Percentiles rank a stretch among this genome's conserved stretches.
Evolutionary conservation across 2,797 vertebrate species (phyloP).

Genomic region (Dendrocincla fuliginosa): DNA sequence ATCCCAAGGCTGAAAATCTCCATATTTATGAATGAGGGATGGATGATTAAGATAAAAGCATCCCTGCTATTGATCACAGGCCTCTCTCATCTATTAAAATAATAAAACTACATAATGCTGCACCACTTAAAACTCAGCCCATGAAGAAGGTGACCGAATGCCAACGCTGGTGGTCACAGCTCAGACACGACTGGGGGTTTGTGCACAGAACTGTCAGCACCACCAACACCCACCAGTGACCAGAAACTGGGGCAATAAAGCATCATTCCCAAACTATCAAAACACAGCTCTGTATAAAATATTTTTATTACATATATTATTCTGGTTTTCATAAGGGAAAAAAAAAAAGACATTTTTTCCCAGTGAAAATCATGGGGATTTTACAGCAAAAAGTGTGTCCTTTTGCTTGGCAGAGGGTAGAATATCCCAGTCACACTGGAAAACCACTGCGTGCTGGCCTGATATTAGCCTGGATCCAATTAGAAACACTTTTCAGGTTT

Average conservation of each 20-base stretch:
- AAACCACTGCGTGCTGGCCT: neutral
- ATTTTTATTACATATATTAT: conserved; percentile 39
- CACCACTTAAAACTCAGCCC: conserved; percentile 16
- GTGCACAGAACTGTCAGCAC: neutral
- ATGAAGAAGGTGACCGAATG: conserved; percentile 45
- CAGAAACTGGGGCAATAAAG: conserved; percentile 28
- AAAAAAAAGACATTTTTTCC: neutral
- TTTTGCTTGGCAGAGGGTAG: conserved; percentile 42
- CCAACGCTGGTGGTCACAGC: neutral
- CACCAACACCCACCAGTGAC: neutral
- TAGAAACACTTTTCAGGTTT: conserved; percentile 57
- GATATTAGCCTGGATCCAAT: conserved; percentile 52
- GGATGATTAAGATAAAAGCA: conserved; percentile 69
- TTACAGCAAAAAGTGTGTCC: conserved; percentile 23
- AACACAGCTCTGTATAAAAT: neutral
- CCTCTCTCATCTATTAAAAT: conserved; percentile 67
- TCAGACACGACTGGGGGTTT: neutral
- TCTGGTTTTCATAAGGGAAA: neutral
- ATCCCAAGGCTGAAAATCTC: conserved; percentile 55
- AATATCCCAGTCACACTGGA: conserved; percentile 7
- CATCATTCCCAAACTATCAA: neutral
- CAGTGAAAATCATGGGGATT: conserved; percentile 33
- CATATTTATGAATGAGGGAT: conserved; percentile 65
- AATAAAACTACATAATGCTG: conserved; percentile 52
- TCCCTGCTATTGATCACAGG: conserved; percentile 59